phyloP scores from a whole-genome alignment of 2,113 vertebrate species.

The Cyanoramphus novaezelandiae region DNA sequence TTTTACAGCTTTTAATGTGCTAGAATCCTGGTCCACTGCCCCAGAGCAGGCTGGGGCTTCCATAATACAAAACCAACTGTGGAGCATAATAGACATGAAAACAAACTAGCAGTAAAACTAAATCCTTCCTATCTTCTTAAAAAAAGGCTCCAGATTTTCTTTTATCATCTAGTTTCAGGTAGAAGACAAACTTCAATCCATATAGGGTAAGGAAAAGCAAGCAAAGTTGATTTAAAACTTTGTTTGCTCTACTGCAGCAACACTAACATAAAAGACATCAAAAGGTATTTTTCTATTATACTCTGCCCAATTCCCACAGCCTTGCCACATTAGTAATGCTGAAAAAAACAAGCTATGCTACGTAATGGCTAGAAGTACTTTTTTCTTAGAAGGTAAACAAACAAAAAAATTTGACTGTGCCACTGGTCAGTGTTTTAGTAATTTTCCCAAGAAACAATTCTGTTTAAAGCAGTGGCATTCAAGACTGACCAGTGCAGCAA shows the following conservation, averaged over 20 bases:
- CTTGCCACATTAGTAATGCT: not conserved
- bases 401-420: not conserved
- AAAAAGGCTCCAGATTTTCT: not conserved
- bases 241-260: not conserved
- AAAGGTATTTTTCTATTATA: not conserved
- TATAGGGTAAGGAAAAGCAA: not conserved
- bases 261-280: not conserved
- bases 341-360: not conserved
- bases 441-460: not conserved
- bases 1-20: not conserved
- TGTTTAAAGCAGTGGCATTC: not conserved
- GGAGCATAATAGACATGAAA: not conserved
- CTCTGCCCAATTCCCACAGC: not conserved
- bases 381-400: not conserved
- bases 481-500: not conserved
- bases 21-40: not conserved
- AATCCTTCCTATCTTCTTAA: not conserved
- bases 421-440: not conserved
- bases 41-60: not conserved
- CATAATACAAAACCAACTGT: not conserved
- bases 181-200: not conserved
- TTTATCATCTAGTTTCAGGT: not conserved
- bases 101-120: not conserved
- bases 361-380: not conserved
- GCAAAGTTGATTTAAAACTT: not conserved